phyloP scores from a whole-genome alignment of 1,140 invertebrate genomes.

The Zaprionus ghesquierei region DNA sequence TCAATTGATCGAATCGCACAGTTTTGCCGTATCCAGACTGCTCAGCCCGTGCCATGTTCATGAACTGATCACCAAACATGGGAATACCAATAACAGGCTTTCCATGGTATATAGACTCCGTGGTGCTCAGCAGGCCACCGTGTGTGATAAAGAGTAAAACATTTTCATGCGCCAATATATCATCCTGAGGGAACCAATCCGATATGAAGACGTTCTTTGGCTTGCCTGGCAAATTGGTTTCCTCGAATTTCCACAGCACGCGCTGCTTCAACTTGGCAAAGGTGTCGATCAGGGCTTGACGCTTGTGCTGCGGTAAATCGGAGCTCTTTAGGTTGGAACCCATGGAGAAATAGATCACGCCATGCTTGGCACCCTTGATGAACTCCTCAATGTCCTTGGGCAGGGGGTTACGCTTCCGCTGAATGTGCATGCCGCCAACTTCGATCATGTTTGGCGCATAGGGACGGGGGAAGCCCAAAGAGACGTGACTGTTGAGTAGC shows the following conservation, averaged over 20 bases:
- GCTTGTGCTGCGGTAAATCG: conserved; percentile 83
- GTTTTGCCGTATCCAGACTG: conserved; percentile 83
- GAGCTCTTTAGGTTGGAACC: conserved; percentile 85
- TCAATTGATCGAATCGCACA: conserved; percentile 59
- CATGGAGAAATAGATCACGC: conserved; percentile 86
- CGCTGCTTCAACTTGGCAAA: conserved; percentile 85
- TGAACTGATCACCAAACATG: conserved; percentile 86
- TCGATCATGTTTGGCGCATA: conserved; percentile 84
- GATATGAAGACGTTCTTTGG: conserved; percentile 86
- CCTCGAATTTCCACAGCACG: conserved; percentile 88
- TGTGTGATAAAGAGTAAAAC: conserved; percentile 88
- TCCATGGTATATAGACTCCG: conserved; percentile 88
- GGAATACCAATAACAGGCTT: conserved; percentile 89
- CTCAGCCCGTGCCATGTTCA: conserved; percentile 84
- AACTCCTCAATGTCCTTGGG: conserved; percentile 83
- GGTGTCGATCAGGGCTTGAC: conserved; percentile 84
- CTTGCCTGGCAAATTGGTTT: conserved; percentile 83
- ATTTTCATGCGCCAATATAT: conserved; percentile 88
- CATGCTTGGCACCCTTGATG: conserved; percentile 84
- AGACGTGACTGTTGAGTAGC: conserved; percentile 84
- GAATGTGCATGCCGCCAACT: conserved; percentile 85
- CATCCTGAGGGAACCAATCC: conserved; percentile 89
- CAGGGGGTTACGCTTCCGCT: conserved; percentile 70
- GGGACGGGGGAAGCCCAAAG: conserved; percentile 83
- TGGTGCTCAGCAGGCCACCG: conserved; percentile 87